Percentiles rank a stretch among this genome's conserved stretches.
phyloP scores from a whole-genome alignment of 2,888 invertebrate species.

The Melikaiella ostensackeni region DNA sequence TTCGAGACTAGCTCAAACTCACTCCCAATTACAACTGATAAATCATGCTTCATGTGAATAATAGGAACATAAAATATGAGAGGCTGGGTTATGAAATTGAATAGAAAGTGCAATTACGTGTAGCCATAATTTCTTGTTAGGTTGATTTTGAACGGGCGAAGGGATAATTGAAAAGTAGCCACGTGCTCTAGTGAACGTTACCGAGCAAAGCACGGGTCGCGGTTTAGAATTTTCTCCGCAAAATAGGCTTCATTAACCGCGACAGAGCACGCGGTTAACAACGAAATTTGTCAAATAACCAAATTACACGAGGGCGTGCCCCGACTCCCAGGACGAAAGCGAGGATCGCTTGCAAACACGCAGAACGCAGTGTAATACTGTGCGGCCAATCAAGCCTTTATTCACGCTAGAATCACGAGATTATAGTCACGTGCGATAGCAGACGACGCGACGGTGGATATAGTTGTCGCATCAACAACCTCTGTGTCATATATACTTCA shows the following conservation, averaged over 20 bases:
- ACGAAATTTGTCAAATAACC: constrained; percentile 68
- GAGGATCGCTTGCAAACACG: constrained; percentile 42
- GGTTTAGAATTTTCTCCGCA: constrained; percentile 57
- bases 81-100: constrained; percentile 29
- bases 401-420: constrained; percentile 67
- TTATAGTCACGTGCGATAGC: constrained; percentile 60
- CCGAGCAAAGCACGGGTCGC: constrained; percentile 37
- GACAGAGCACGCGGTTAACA: constrained; percentile 60
- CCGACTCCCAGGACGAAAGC: constrained; percentile 48
- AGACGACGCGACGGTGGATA: constrained; percentile 36
- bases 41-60: constrained; percentile 25
- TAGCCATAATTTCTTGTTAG: constrained; percentile 35
- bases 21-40: background rate
- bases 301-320: constrained; percentile 62
- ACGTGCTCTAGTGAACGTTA: constrained; percentile 30
- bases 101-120: constrained; percentile 35
- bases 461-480: constrained; percentile 29
- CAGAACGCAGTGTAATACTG: constrained; percentile 47
- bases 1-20: too few relatives aligned
- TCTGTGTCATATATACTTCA: constrained; percentile 31
- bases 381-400: constrained; percentile 69
- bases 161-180: constrained; percentile 36
- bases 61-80: constrained; percentile 24
- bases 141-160: constrained; percentile 26
- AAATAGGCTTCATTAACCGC: constrained; percentile 60